These are phyloP conservation scores for Amiota mariae DNA, from an alignment of 2,888 invertebrate genomes.

Conservation along the genomic window DNA sequence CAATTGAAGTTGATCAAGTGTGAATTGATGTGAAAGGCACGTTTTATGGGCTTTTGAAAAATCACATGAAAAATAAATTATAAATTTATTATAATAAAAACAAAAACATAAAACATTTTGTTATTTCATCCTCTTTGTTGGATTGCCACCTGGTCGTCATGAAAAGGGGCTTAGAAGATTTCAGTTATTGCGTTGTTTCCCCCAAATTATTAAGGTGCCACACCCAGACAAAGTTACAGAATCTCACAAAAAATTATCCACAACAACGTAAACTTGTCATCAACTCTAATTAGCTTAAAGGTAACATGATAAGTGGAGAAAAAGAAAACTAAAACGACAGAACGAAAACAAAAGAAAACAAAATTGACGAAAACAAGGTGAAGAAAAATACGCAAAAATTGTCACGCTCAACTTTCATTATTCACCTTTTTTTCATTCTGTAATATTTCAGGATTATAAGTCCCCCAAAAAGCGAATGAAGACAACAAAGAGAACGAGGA, in stretches of 20 bases:
- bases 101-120: neutral
- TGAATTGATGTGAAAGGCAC: constrained; percentile 12
- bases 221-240: neutral
- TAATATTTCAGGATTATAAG: constrained; percentile 44
- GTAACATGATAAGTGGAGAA: neutral
- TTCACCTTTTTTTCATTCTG: neutral
- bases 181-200: constrained; percentile 2
- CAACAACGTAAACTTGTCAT: neutral
- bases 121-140: neutral
- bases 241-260: neutral
- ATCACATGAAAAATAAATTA: neutral
- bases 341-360: too few relatives aligned
- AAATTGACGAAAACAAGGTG: too few relatives aligned
- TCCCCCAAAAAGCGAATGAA: neutral
- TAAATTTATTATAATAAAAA: neutral
- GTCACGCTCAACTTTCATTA: neutral
- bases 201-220: neutral
- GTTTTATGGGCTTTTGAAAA: constrained; percentile 15
- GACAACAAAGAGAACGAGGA: constrained; percentile 29
- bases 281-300: neutral
- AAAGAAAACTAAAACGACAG: too few relatives aligned
- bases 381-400: neutral
- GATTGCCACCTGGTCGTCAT: neutral
- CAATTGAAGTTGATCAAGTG: too few relatives aligned
- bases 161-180: neutral